phyloP scores from a whole-genome alignment of 2,797 vertebrate species.

The Hemitrygon akajei region DNA sequence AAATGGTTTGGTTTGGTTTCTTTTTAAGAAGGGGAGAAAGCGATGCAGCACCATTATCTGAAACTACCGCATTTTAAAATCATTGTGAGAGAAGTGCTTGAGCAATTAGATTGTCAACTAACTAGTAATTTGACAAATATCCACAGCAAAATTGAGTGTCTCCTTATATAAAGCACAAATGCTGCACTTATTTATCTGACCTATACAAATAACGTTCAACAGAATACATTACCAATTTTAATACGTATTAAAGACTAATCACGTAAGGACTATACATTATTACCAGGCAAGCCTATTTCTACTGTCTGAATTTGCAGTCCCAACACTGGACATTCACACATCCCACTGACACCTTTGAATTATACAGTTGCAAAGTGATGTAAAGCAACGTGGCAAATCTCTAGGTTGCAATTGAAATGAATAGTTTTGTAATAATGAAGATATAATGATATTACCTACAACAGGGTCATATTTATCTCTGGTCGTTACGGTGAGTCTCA shows the following conservation, averaged over 20 bases:
- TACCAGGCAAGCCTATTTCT: neutral
- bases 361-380: neutral
- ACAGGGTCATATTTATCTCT: conserved; percentile 34
- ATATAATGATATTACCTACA: conserved; percentile 34
- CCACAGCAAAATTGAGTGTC: neutral
- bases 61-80: conserved; percentile 16
- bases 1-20: conserved; percentile 29
- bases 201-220: neutral
- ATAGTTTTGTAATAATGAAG: conserved; percentile 35
- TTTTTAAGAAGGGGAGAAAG: neutral
- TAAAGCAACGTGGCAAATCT: conserved; percentile 3
- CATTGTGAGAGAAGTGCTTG: neutral
- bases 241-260: neutral
- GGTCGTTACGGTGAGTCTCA: conserved; percentile 19
- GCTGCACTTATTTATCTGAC: neutral
- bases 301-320: conserved; percentile 5
- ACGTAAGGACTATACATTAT: neutral
- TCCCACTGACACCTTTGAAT: conserved; percentile 19
- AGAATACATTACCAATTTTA: neutral
- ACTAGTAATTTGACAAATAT: conserved; percentile 12
- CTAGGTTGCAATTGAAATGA: conserved; percentile 34
- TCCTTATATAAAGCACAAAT: neutral
- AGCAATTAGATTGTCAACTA: conserved; percentile 19
- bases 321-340: neutral
- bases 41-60: neutral